Conservation (phyloP, 1,140 invertebrate species). For the Calephelis nemesis region DNA sequence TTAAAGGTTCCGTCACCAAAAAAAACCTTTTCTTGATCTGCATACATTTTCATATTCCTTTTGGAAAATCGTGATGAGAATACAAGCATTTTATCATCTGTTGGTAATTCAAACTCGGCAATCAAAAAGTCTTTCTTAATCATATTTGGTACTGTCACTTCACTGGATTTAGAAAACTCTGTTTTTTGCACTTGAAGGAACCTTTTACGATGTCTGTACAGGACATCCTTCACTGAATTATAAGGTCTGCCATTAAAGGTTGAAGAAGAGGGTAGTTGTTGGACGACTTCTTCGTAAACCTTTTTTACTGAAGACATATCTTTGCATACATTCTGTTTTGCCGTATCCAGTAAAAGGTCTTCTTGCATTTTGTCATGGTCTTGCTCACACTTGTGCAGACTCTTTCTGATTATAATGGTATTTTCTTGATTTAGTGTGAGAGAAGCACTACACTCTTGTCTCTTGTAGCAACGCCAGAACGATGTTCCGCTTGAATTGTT, state of each 20-base stretch:
- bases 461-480: constrained; percentile 12
- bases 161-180: constrained; percentile 10
- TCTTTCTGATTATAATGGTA: constrained; percentile 12
- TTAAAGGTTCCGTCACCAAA: constrained; percentile 34
- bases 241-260: constrained; percentile 13
- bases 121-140: constrained; percentile 26
- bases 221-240: constrained; percentile 22
- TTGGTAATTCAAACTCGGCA: constrained; percentile 27
- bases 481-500: constrained; percentile 17
- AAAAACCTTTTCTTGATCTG: not conserved
- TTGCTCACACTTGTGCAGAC: constrained; percentile 16
- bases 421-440: constrained; percentile 10
- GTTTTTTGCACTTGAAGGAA: constrained; percentile 22
- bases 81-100: constrained; percentile 29
- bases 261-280: constrained; percentile 12
- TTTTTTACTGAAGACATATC: constrained; percentile 25
- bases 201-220: constrained; percentile 26
- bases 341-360: constrained; percentile 8
- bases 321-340: constrained; percentile 25
- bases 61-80: constrained; percentile 25
- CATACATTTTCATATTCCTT: constrained; percentile 24
- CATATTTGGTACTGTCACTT: constrained; percentile 26
- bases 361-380: constrained; percentile 16
- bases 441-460: constrained; percentile 7
- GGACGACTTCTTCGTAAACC: constrained; percentile 22